Conservation (phyloP, 1,140 invertebrate species). For the Drosophila sproati region DNA sequence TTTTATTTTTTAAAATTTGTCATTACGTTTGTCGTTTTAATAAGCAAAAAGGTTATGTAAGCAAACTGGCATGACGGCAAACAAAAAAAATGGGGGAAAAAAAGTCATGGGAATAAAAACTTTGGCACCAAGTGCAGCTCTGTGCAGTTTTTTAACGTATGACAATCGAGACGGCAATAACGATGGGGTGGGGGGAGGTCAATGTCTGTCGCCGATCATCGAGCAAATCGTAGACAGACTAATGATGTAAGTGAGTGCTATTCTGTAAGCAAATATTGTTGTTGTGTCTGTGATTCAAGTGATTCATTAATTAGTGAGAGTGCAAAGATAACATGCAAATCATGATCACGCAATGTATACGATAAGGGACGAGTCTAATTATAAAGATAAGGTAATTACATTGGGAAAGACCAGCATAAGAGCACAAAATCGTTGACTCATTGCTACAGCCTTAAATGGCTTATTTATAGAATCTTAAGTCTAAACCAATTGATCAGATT, state of each 20-base stretch:
- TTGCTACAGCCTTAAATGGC: not conserved
- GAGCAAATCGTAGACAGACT: constrained; percentile 15
- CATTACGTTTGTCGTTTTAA: constrained; percentile 76
- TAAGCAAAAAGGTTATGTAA: constrained; percentile 74
- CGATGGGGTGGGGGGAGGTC: constrained; percentile 6
- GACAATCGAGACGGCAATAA: constrained; percentile 26
- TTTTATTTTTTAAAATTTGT: constrained; percentile 71
- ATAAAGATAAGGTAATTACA: constrained; percentile 30
- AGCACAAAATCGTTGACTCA: not conserved
- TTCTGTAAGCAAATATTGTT: not conserved
- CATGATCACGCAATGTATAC: constrained; percentile 13
- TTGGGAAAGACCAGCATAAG: constrained; percentile 24
- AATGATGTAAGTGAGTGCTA: constrained; percentile 39
- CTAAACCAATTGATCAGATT: not conserved
- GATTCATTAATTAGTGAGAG: constrained; percentile 36
- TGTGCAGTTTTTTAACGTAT: constrained; percentile 19
- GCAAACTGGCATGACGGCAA: constrained; percentile 53
- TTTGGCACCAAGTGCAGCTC: constrained; percentile 45
- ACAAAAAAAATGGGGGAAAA: not conserved
- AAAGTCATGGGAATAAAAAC: constrained; percentile 39
- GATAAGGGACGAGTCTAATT: constrained; percentile 23
- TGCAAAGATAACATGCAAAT: constrained; percentile 40
- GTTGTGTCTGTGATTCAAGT: constrained; percentile 4
- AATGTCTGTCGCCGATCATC: constrained; percentile 38
- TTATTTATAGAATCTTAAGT: constrained; percentile 27